Percentiles rank a stretch among this genome's conserved stretches.
These are phyloP conservation scores for Burhinus oedicnemus DNA, from an alignment of 2,113 vertebrate genomes.

Conservation along the genomic window DNA sequence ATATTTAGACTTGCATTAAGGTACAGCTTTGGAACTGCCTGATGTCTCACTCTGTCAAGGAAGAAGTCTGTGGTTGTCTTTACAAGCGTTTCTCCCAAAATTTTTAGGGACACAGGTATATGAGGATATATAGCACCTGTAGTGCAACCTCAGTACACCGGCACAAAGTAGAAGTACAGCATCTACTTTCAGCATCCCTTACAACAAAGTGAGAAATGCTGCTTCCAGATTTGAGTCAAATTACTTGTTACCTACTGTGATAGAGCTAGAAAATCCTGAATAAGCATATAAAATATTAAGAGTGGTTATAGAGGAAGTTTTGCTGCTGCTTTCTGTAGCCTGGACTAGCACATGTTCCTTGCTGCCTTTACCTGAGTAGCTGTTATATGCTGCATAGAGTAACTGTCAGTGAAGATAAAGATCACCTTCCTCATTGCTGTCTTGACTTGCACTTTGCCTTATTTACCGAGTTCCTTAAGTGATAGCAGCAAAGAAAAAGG, in stretches of 20 bases:
- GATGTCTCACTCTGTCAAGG: not conserved
- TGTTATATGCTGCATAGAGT: fast-evolving
- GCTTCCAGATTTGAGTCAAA: not conserved
- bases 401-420: not conserved
- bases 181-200: too few relatives aligned
- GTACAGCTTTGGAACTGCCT: not conserved
- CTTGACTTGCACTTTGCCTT: not conserved
- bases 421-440: not conserved
- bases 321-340: not conserved
- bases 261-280: not conserved
- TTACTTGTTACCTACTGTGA: too few relatives aligned
- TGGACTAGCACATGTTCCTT: not conserved
- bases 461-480: not conserved
- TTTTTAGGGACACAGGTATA: not conserved
- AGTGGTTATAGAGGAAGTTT: not conserved
- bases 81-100: not conserved
- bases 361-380: not conserved
- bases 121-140: not conserved
- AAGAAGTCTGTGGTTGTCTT: not conserved
- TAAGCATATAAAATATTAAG: not conserved
- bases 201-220: not conserved
- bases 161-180: not conserved
- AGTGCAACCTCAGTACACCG: not conserved
- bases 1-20: too few relatives aligned
- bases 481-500: not conserved